Evolutionary conservation across 2,113 vertebrate genomes (phyloP), one percentile per base, ranked within the genome.

Genomic region (Perca schrenkii): DNA sequence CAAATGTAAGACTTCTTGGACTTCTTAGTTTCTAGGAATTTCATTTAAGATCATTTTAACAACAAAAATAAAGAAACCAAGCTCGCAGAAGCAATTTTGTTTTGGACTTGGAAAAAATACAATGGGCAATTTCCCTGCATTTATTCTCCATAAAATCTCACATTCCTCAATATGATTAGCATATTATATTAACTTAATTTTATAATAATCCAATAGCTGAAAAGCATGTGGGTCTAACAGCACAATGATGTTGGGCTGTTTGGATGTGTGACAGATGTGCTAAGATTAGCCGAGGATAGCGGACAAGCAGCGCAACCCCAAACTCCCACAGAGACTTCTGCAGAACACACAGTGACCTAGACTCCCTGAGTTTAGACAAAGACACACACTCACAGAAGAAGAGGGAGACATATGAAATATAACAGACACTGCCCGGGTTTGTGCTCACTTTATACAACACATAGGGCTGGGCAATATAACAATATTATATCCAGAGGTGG

Each of bases 281-380:
- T 80, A 72, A 87, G 81, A 84, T 92, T 87, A 86, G 88, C 73
- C 13, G 86, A 71, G 82, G 73, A 43, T 57, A 58, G 68, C 43
- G 77, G 84, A 86, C 57, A 31, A 87, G 90, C 34, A 63, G 79
- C 19, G 87, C 79, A 92, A 91, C 88, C 80, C 28, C 88, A 90
- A 74, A 92, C 88, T 82, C 91, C 91, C 89, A 84, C 73, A 52
- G 91, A 89, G 91, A 88, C 86, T 0, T 72, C 34, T 53, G 54
- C 85, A 84, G 75, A 86, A 28, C 74, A 52, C 62, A 6, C 76
- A 0, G 63, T 21, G 53, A 82, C 89, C 72, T 88, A 86, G 80
- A 85, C 88, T 86, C 62, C 0, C n/a, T 1, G 47, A 53, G 74
- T 65, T 82, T 25, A 40, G 10, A 64, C 62, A 63, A 54, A 81